These are phyloP conservation scores for Conchocele bisecta DNA, from an alignment of 2,888 invertebrate genomes.

Conservation along the genomic window DNA sequence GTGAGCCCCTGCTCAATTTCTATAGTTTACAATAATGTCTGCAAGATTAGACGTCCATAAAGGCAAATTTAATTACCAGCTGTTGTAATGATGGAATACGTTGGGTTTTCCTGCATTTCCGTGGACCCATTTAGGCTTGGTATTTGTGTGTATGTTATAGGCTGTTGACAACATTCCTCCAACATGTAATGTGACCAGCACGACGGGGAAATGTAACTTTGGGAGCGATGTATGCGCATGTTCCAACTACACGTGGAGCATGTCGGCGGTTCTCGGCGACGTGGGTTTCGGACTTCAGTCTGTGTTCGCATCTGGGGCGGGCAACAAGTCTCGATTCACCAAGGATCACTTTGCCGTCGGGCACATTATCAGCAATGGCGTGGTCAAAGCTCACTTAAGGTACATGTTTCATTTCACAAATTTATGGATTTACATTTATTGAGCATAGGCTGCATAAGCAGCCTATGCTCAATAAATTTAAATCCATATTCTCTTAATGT, in stretches of 20 bases:
- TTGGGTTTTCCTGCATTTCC: background rate
- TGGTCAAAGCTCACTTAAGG: conserved; percentile 28
- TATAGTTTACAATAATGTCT: too few relatives aligned
- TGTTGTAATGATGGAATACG: background rate
- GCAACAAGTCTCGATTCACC: conserved; percentile 20
- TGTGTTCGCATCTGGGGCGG: conserved; percentile 33
- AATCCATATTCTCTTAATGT: background rate
- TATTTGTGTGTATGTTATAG: conserved; percentile 6
- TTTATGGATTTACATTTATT: too few relatives aligned
- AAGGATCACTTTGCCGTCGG: conserved; percentile 22
- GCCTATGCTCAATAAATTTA: too few relatives aligned
- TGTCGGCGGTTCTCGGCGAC: conserved; percentile 35
- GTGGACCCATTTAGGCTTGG: background rate
- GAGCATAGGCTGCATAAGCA: too few relatives aligned
- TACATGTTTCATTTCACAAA: background rate
- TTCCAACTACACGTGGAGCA: conserved; percentile 37
- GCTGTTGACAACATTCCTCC: conserved; percentile 30
- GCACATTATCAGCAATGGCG: conserved; percentile 29
- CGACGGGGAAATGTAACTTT: conserved; percentile 32
- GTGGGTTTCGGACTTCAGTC: conserved; percentile 34
- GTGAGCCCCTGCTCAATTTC: too few relatives aligned
- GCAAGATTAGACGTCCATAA: too few relatives aligned
- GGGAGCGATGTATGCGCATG: conserved; percentile 43
- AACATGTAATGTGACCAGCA: conserved; percentile 36
- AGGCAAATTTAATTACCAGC: too few relatives aligned